phyloP scores from a whole-genome alignment of 2,888 invertebrate genomes.

The Apodemia hepburni region DNA sequence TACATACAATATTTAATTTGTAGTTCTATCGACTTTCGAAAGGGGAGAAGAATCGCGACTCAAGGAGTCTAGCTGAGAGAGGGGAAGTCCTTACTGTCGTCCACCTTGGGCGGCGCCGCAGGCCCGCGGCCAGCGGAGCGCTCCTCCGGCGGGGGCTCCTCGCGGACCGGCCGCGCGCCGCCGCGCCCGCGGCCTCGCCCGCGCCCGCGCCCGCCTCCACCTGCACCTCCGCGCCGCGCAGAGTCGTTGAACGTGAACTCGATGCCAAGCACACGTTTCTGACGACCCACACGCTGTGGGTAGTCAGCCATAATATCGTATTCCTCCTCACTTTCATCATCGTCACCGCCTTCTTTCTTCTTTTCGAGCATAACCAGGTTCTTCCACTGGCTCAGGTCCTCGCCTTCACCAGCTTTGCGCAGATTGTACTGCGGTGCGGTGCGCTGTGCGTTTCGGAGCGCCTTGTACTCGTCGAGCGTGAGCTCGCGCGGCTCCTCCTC shows the following conservation, averaged over 20 bases:
- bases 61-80: constrained; percentile 87
- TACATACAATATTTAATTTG: constrained; percentile 78
- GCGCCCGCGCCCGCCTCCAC: constrained; percentile 82
- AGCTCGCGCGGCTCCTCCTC: constrained; percentile 92
- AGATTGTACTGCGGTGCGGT: constrained; percentile 93
- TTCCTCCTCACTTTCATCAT: constrained; percentile 85
- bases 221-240: constrained; percentile 85
- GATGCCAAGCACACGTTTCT: constrained; percentile 92
- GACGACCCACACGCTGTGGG: constrained; percentile 92
- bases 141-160: constrained; percentile 59
- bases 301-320: constrained; percentile 87
- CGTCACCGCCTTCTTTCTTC: constrained; percentile 84
- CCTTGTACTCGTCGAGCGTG: constrained; percentile 97
- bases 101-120: constrained; percentile 89
- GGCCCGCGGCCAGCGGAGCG: constrained; percentile 52
- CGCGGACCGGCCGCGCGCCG: constrained; percentile 75
- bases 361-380: constrained; percentile 91
- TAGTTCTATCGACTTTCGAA: constrained; percentile 70
- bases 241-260: constrained; percentile 93
- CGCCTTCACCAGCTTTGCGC: constrained; percentile 96
- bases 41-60: constrained; percentile 67
- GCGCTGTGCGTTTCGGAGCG: constrained; percentile 88
- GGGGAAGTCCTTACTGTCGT: constrained; percentile 97
- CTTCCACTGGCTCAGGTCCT: constrained; percentile 95
- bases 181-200: constrained; percentile 62